Evolutionary conservation across 2,888 invertebrate genomes (phyloP).

Genomic region (Nymphalis c-album): DNA sequence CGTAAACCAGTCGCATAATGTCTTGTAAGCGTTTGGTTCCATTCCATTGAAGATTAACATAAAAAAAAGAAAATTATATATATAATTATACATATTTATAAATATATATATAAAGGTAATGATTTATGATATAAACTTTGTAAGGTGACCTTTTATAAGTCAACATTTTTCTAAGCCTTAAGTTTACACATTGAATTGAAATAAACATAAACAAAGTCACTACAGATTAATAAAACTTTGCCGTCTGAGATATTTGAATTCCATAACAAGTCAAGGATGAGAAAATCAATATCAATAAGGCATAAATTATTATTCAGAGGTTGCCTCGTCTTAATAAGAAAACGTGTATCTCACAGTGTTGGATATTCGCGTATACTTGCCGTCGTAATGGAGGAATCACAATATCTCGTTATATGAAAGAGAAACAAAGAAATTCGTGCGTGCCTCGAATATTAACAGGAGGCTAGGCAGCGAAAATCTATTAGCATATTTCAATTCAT

Average conservation of each 20-base stretch:
- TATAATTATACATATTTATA: too few species aligned
- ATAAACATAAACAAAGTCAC: background rate
- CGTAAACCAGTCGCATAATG: background rate
- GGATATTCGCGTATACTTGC: slow-evolving; percentile 75
- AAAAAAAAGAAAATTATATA: too few species aligned
- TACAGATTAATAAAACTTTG: slow-evolving; percentile 4
- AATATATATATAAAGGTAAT: too few species aligned
- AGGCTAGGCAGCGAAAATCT: slow-evolving; percentile 33
- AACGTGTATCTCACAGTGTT: slow-evolving; percentile 76
- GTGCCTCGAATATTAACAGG: slow-evolving; percentile 62
- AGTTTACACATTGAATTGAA: background rate
- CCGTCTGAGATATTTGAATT: slow-evolving; percentile 9
- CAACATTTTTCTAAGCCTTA: background rate
- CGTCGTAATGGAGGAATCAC: slow-evolving; percentile 77
- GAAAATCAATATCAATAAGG: slow-evolving; percentile 51
- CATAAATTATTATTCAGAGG: slow-evolving; percentile 66
- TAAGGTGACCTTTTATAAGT: background rate
- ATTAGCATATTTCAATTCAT: slow-evolving; percentile 34
- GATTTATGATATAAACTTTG: too few species aligned
- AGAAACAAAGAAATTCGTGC: slow-evolving; percentile 75
- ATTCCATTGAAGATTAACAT: too few species aligned
- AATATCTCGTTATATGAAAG: slow-evolving; percentile 78
- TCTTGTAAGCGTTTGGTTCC: too few species aligned
- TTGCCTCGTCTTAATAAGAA: slow-evolving; percentile 74
- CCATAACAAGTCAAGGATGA: slow-evolving; percentile 40